Base-by-base conservation (phyloP, 2,888 invertebrate species). In the Chymomyza caudatula region DNA sequence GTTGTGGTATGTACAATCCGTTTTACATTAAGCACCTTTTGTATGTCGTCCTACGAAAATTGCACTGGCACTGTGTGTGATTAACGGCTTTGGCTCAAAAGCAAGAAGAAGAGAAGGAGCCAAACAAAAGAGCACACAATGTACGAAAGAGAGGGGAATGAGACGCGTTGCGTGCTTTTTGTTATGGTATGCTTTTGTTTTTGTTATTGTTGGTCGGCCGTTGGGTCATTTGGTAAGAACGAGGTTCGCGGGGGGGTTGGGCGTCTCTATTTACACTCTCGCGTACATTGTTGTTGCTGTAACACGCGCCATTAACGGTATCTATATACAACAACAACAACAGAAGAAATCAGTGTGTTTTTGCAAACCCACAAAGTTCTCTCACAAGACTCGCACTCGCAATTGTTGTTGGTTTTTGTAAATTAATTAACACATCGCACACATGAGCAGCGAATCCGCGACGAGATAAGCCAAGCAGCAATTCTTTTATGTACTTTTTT, bases 341-440 rank as follows among this genome's bases (percentile, higher is more conserved):
- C 29, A 37, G 2, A 37, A 3, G 8, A 6, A 37, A 37, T 37
- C 29, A 11, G 11, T 11, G 29, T 2, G 8, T 11, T 37, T 37
- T 37, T 37, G 11, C 11, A 11, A 37, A 5, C 25, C 4, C 29
- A 37, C 29, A 11, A 37, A 37, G 5, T 37, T 8, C 29, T 37
- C 29, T 11, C 3, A 43, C 3, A 47, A 47, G 17, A 17, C 47
- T 15, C 17, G 19, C n/a, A n/a, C 47, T 17, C 47, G 19, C 47
- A 1, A 5, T 47, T 13, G 5, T 19, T 47, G 17, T 19, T 47
- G 2, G 4, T 15, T 43, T 43, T 47, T 47, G 47, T 47, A 47
- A 15, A 47, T 47, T 83, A 81, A 87, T 87, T 81, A 81, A 86
- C 84, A 83, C 71, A 73, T 86, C 83, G 55, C 69, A 67, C 64